These are phyloP conservation scores for Poecilus cupreus DNA, from an alignment of 2,888 invertebrate genomes.

Conservation along the genomic window DNA sequence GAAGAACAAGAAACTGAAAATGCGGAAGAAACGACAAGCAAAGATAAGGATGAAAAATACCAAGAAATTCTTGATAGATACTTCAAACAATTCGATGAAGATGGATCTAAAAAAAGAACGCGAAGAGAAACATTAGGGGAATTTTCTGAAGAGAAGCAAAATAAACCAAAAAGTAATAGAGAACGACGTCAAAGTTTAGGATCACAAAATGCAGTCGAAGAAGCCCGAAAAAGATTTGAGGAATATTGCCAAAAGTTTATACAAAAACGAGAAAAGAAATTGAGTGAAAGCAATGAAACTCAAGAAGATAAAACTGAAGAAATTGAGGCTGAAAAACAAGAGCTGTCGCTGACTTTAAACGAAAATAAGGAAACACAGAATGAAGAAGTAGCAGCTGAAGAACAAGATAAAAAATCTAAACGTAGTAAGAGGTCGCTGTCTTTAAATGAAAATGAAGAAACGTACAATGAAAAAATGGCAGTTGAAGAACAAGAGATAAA, in stretches of 20 bases:
- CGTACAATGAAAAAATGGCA: too few relatives aligned
- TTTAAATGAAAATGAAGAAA: too few relatives aligned
- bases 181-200: slow-evolving; percentile 21
- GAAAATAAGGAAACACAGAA: too few relatives aligned
- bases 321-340: too few relatives aligned
- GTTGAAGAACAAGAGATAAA: too few relatives aligned
- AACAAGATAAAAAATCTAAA: not conserved
- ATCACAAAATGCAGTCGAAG: slow-evolving; percentile 9
- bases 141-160: not conserved
- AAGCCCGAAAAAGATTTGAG: slow-evolving; percentile 10
- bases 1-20: not conserved
- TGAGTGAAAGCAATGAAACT: not conserved
- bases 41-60: slow-evolving; percentile 28
- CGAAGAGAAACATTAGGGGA: slow-evolving; percentile 37
- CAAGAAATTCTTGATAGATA: slow-evolving; percentile 39
- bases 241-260: not conserved
- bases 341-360: too few relatives aligned
- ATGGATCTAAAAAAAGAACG: not conserved
- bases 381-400: not conserved
- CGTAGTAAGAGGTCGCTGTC: too few relatives aligned
- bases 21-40: not conserved
- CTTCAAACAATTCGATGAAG: slow-evolving; percentile 30
- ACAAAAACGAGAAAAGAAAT: slow-evolving; percentile 21
- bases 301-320: not conserved
- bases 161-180: not conserved